Evolutionary conservation across 2,797 vertebrate species (phyloP).

Genomic region (Phaenicophaeus curvirostris): DNA sequence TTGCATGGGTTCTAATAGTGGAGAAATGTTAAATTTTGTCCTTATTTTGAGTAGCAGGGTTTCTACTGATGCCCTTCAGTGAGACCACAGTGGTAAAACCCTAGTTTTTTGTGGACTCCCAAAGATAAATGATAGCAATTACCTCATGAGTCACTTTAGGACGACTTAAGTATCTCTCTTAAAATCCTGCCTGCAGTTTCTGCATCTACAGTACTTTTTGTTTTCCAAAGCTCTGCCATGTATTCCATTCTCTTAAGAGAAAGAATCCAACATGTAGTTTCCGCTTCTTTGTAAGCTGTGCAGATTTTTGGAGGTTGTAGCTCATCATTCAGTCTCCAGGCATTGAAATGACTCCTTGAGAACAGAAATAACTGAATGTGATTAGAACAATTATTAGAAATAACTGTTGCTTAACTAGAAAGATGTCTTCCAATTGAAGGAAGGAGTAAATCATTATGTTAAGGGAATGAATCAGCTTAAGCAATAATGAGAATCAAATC

Average conservation of each 20-base stretch:
- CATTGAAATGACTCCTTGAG: not conserved
- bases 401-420: not conserved
- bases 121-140: not conserved
- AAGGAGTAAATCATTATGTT: no score
- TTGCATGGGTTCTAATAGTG: not conserved
- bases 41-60: not conserved
- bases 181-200: not conserved
- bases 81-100: not conserved
- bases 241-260: not conserved
- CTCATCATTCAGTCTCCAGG: not conserved
- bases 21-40: not conserved
- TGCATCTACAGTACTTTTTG: not conserved
- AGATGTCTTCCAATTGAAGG: not conserved
- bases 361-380: not conserved
- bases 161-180: not conserved
- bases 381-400: no score
- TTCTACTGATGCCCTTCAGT: not conserved
- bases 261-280: not conserved
- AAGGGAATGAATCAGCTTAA: no score
- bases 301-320: not conserved
- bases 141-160: not conserved
- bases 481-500: no score
- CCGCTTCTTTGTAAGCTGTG: not conserved
- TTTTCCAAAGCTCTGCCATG: not conserved
- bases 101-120: not conserved